Evolutionary conservation across 2,113 vertebrate genomes (phyloP).

Genomic region (Dipodomys stephensi): DNA sequence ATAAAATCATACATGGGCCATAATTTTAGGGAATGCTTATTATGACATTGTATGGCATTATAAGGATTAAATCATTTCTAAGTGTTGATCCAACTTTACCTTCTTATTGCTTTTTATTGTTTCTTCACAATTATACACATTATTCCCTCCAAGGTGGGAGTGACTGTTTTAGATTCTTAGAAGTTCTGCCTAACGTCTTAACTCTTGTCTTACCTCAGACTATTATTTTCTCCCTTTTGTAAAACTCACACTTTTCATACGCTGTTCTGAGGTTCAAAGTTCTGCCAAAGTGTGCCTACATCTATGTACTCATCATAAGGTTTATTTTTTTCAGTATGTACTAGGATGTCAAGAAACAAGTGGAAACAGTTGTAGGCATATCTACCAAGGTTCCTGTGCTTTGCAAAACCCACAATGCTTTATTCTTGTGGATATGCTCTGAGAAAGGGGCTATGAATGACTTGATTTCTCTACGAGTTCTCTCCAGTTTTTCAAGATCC

Average conservation of each 20-base stretch:
- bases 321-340: neutral
- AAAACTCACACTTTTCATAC: neutral
- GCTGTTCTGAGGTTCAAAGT: neutral
- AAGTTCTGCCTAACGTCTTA: neutral
- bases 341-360: neutral
- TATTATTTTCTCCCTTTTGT: neutral
- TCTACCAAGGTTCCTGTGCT: neutral
- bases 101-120: neutral
- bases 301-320: neutral
- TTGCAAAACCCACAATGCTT: neutral
- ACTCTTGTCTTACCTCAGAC: neutral
- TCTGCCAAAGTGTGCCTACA: neutral
- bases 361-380: neutral
- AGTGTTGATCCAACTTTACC: neutral
- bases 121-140: slow-evolving; percentile 5
- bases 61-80: neutral
- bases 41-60: neutral
- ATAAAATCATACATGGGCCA: neutral
- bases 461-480: neutral
- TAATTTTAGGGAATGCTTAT: neutral
- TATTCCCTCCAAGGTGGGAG: neutral
- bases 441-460: neutral
- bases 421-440: neutral
- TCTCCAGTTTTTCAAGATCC: neutral
- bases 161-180: neutral